Base-by-base conservation (phyloP, 2,797 vertebrate species). In the Scarus forsteni region DNA sequence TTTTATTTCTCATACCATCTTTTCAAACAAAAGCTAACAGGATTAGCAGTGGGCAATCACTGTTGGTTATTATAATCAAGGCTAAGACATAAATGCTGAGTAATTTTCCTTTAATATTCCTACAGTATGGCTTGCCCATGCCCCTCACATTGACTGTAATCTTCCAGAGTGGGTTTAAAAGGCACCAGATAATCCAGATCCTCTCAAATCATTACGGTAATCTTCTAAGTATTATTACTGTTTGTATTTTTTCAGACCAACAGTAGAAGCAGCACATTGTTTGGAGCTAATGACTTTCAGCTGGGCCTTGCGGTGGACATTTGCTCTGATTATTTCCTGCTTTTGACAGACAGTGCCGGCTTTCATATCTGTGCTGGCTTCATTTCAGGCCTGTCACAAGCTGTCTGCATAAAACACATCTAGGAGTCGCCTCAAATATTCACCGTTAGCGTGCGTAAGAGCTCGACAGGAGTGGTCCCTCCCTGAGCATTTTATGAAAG, bases 271-370 rank as follows among this genome's bases (percentile, higher is more conserved):
- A 94, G 95, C 94, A 93, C 94, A 95, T 94, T 96, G 96, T 96
- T 96, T 90, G 1, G 89, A 84, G 86, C 91, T 97, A 97, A 98
- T 97, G 94, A 92, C 93, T 97, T 96, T 96, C 96, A 97, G 96
- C 96, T 98, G 97, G 92, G 86, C 73, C 92, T 92, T 92, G 92
- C 94, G 94, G 95, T 94, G 94, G 82, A 93, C 38, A 62, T 89
- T 93, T 94, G 93, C 89, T 9, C 6, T 94, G 93, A 96, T 96
- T 96, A 96, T 94, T 96, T 96, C 94, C 93, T 93, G 94, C 90
- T 89, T 96, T 95, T 96, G 95, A 96, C 96, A 96, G 96, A 96
- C 95, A 95, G 91, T 94, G 93, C 93, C 94, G 88, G 92, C 95
- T 95, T 94, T 93, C 95, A 94, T 95, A 93, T 94, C 94, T 92